phyloP scores from a whole-genome alignment of 1,140 invertebrate genomes.

The Sitophilus oryzae region DNA sequence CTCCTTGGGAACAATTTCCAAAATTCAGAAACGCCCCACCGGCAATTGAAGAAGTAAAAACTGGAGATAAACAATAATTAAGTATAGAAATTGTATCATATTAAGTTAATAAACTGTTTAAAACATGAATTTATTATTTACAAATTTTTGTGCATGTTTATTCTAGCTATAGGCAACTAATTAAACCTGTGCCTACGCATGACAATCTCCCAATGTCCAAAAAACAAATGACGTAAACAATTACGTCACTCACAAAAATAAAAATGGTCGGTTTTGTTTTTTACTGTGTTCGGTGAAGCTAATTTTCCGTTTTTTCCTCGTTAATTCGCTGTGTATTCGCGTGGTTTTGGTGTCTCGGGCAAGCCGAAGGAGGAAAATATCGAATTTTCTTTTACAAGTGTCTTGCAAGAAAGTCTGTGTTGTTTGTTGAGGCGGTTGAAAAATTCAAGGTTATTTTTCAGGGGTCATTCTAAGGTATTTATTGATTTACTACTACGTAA shows the following conservation, averaged over 20 bases:
- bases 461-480: slow-evolving; percentile 23
- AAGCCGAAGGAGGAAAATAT: no score
- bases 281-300: background rate
- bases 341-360: background rate
- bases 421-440: slow-evolving; percentile 3
- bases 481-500: slow-evolving; percentile 26
- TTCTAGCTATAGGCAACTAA: no score
- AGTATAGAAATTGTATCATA: no score
- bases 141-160: no score
- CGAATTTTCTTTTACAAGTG: no score
- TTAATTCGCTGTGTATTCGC: background rate
- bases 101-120: no score
- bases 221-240: slow-evolving; percentile 26
- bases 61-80: slow-evolving; percentile 21
- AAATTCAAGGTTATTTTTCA: slow-evolving; percentile 24
- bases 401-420: no score
- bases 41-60: slow-evolving; percentile 51
- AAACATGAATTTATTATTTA: no score
- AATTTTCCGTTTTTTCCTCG: slow-evolving; percentile 6
- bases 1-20: slow-evolving; percentile 97
- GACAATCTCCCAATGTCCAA: background rate
- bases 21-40: slow-evolving; percentile 64
- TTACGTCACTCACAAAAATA: slow-evolving; percentile 28
- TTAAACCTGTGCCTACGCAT: background rate
- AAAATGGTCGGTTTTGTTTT: slow-evolving; percentile 25